These are phyloP conservation scores for Tetragonula carbonaria DNA, from an alignment of 2,888 invertebrate genomes.

Conservation along the genomic window DNA sequence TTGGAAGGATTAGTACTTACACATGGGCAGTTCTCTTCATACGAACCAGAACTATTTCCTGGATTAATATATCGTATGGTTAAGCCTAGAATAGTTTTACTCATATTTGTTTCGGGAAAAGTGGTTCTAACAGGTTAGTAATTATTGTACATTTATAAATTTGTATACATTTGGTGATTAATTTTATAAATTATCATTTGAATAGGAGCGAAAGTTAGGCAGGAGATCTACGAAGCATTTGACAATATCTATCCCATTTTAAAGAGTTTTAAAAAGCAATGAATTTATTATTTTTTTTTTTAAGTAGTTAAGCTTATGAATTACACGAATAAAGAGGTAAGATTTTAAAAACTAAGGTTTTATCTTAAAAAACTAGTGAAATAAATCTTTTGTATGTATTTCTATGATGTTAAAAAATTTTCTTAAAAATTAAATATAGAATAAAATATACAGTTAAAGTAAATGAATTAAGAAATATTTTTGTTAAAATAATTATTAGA, in stretches of 20 bases:
- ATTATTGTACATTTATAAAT: slow-evolving; percentile 20
- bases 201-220: slow-evolving; percentile 94
- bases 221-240: slow-evolving; percentile 97
- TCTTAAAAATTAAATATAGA: slow-evolving; percentile 1
- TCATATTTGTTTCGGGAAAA: slow-evolving; percentile 99
- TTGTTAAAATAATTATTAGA: slow-evolving; percentile 11
- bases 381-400: neutral
- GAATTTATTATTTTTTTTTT: slow-evolving; percentile 59
- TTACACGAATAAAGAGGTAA: slow-evolving; percentile 24
- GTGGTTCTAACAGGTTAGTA: slow-evolving; percentile 92
- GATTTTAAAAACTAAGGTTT: neutral
- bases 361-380: neutral
- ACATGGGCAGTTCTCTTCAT: slow-evolving; percentile 91
- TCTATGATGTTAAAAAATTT: neutral
- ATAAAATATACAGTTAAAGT: slow-evolving; percentile 16
- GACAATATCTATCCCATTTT: slow-evolving; percentile 98
- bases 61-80: slow-evolving; percentile 99
- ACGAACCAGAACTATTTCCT: slow-evolving; percentile 99
- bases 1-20: slow-evolving; percentile 92
- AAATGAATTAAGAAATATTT: neutral
- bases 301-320: neutral
- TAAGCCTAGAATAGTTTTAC: slow-evolving; percentile 96
- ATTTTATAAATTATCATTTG: slow-evolving; percentile 29
- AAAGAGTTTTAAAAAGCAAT: slow-evolving; percentile 95
- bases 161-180: neutral